These are phyloP conservation scores for Epinephelus coioides DNA, from an alignment of 2,797 vertebrate species.

Conservation along the genomic window DNA sequence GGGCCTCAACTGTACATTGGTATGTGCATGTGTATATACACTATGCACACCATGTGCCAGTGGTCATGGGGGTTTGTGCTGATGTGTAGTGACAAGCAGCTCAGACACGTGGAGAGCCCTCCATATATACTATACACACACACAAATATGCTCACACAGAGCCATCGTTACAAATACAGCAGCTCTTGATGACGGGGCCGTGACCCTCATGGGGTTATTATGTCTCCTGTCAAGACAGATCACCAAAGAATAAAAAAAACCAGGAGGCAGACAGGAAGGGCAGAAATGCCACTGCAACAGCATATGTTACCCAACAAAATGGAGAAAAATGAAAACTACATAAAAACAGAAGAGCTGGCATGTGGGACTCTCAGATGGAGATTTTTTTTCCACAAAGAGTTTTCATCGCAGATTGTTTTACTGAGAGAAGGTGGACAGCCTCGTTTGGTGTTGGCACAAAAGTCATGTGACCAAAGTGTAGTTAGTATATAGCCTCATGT, in stretches of 20 bases:
- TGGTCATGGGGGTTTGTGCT: constrained; percentile 44
- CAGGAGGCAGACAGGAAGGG: constrained; percentile 14
- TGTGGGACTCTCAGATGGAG: not conserved
- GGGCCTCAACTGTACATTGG: constrained; percentile 8
- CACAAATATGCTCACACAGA: constrained; percentile 42
- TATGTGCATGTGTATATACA: constrained; percentile 1
- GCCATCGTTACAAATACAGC: constrained; percentile 51
- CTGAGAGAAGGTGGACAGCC: no score
- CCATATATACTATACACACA: constrained; percentile 38
- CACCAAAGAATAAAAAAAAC: constrained; percentile 42
- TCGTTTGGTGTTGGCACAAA: no score
- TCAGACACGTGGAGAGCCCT: constrained; percentile 39
- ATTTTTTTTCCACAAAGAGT: no score
- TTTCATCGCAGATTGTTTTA: no score
- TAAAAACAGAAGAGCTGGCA: not conserved
- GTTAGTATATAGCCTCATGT: no score
- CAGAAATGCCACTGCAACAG: constrained; percentile 14
- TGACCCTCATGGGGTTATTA: constrained; percentile 58
- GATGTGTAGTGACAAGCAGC: constrained; percentile 64
- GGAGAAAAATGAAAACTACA: not conserved
- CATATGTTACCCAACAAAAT: constrained; percentile 36
- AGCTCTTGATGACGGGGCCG: constrained; percentile 37
- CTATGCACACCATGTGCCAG: constrained; percentile 47
- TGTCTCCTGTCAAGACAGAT: constrained; percentile 63
- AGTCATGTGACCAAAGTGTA: no score